phyloP scores from a whole-genome alignment of 2,797 vertebrate species.

The Scleropages formosus region DNA sequence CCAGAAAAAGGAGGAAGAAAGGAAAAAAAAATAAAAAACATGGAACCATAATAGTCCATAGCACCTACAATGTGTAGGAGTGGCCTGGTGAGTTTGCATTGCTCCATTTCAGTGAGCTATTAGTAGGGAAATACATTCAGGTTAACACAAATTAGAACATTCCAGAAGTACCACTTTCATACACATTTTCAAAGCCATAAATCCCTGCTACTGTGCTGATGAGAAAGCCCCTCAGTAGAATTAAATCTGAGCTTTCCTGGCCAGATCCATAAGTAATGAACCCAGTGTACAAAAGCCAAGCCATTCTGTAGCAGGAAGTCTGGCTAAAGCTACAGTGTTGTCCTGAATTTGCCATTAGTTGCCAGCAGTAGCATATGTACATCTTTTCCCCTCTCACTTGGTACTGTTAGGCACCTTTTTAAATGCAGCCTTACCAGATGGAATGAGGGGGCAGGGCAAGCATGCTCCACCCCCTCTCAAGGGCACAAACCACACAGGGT shows the following conservation, averaged over 20 bases:
- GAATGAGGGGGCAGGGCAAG: background rate
- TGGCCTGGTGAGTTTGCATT: background rate
- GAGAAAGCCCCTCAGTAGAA: conserved; percentile 12
- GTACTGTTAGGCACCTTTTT: conserved; percentile 7
- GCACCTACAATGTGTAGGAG: background rate
- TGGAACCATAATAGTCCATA: conserved; percentile 16
- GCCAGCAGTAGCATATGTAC: background rate
- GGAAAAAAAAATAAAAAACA: conserved; percentile 34
- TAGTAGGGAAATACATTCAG: conserved; percentile 27
- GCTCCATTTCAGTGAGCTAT: conserved; percentile 18
- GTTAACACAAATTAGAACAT: conserved; percentile 15
- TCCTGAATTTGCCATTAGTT: conserved; percentile 14
- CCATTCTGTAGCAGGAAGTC: background rate
- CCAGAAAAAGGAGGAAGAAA: too few species aligned
- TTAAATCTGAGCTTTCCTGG: conserved; percentile 10
- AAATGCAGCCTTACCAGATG: background rate
- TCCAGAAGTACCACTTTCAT: conserved; percentile 13
- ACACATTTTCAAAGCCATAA: conserved; percentile 5
- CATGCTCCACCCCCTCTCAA: conserved; percentile 12
- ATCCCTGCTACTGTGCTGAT: conserved; percentile 3
- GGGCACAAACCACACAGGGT: background rate
- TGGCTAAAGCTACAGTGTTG: background rate
- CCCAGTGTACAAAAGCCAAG: background rate
- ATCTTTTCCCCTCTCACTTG: conserved; percentile 27
- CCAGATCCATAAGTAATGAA: background rate